Conservation (phyloP, 2,113 vertebrate species). For the Rhinogobius similis region DNA sequence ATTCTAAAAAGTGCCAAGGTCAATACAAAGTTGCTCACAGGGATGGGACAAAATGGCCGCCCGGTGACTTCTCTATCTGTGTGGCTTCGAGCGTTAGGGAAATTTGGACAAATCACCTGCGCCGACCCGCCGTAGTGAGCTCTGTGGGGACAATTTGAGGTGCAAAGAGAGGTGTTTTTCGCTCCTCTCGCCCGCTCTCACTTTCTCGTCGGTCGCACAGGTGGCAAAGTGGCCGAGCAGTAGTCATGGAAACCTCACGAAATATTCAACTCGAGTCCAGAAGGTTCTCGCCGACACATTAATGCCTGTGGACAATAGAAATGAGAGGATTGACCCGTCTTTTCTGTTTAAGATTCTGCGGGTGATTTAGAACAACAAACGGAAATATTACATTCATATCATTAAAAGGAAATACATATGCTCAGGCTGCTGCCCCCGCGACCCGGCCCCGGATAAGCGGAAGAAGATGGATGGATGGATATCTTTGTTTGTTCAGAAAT, state of each 20-base stretch:
- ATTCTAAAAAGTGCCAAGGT: conserved; percentile 16
- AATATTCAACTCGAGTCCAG: conserved; percentile 36
- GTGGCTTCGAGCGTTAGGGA: conserved; percentile 6
- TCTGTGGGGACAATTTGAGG: conserved; percentile 33
- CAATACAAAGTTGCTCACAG: neutral
- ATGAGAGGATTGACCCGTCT: conserved; percentile 57
- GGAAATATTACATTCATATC: neutral
- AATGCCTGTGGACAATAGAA: conserved; percentile 57
- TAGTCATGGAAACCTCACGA: conserved; percentile 57
- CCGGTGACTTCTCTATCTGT: neutral
- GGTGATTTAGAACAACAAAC: conserved; percentile 1
- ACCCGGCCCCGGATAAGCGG: too few species aligned
- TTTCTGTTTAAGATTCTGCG: conserved; percentile 34
- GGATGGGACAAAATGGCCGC: conserved; percentile 8
- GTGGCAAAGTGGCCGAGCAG: conserved; percentile 55
- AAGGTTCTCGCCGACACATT: conserved; percentile 52
- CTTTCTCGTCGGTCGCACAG: neutral
- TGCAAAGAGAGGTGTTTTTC: conserved; percentile 40
- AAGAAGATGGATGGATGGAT: too few species aligned
- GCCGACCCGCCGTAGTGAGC: conserved; percentile 18
- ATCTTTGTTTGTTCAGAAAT: too few species aligned
- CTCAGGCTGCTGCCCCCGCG: too few species aligned
- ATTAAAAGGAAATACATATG: too few species aligned
- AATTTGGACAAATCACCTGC: conserved; percentile 30
- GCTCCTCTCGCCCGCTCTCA: neutral